Conservation (phyloP, 1,140 invertebrate genomes). For the Drosophila albomicans region DNA sequence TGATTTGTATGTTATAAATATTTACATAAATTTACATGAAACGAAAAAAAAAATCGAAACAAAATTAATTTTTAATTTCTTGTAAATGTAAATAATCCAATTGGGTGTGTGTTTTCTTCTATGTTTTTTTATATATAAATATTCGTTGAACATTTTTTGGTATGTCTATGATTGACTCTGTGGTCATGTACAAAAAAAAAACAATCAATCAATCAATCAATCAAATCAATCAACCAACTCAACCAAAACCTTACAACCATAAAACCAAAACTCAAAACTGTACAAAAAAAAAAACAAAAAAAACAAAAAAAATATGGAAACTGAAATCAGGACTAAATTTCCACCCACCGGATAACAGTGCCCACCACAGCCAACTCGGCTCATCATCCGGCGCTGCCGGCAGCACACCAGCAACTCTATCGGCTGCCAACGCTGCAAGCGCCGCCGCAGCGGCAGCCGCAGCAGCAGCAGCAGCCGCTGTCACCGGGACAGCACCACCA, state of each 20-base stretch:
- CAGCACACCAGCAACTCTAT: constrained; percentile 71
- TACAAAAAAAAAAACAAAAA: constrained; percentile 73
- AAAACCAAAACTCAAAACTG: constrained; percentile 68
- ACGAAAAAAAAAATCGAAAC: constrained; percentile 56
- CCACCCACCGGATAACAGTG: constrained; percentile 85
- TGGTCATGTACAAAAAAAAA: constrained; percentile 81
- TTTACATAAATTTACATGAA: constrained; percentile 73
- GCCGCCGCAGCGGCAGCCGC: constrained; percentile 31
- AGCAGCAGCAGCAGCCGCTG: constrained; percentile 43
- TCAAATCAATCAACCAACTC: constrained; percentile 78
- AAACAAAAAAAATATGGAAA: constrained; percentile 62
- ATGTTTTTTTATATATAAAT: constrained; percentile 84
- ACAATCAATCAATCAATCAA: constrained; percentile 69
- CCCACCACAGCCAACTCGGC: constrained; percentile 76
- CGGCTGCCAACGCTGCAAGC: constrained; percentile 57
- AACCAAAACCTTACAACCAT: constrained; percentile 78
- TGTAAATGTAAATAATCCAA: constrained; percentile 85
- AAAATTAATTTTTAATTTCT: constrained; percentile 82
- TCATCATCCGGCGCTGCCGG: constrained; percentile 58
- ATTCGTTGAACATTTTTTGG: constrained; percentile 85
- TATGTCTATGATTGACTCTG: constrained; percentile 85
- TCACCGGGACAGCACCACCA: constrained; percentile 21
- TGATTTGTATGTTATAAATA: constrained; percentile 79
- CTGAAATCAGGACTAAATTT: constrained; percentile 84
- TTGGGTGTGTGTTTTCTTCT: constrained; percentile 85